phyloP scores from a whole-genome alignment of 37 sponge, comb jelly and placozoan species.

The Axinella damicornis region DNA sequence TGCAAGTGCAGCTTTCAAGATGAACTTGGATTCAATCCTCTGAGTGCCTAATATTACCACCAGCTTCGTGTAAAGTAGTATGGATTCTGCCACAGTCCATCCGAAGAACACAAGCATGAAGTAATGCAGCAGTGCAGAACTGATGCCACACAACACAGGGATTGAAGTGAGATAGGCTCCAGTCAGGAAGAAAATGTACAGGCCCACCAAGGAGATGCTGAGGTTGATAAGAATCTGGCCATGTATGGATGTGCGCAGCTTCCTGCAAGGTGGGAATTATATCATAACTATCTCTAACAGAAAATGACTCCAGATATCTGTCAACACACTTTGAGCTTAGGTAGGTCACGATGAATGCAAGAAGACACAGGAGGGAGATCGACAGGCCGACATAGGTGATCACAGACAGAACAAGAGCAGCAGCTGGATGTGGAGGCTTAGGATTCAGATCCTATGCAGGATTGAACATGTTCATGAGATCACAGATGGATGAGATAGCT shows the following conservation, averaged over 20 bases:
- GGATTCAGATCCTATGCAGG: slow-evolving; percentile 34
- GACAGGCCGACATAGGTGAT: slow-evolving; percentile 7
- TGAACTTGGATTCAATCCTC: neutral
- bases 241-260: slow-evolving; percentile 17
- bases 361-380: slow-evolving; percentile 21
- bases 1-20: neutral
- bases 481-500: neutral
- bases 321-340: neutral
- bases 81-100: slow-evolving; percentile 47
- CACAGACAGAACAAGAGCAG: neutral
- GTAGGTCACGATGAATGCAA: slow-evolving; percentile 6
- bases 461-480: too few relatives aligned
- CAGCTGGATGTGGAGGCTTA: neutral
- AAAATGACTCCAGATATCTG: neutral
- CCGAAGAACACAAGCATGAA: slow-evolving; percentile 50
- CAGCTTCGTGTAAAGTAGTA: slow-evolving; percentile 37
- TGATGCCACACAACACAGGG: slow-evolving; percentile 30
- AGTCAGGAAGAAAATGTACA: slow-evolving; percentile 45
- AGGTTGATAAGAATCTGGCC: slow-evolving; percentile 35
- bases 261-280: neutral
- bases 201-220: slow-evolving; percentile 33
- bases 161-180: neutral
- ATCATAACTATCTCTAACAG: neutral
- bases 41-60: slow-evolving; percentile 6
- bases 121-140: slow-evolving; percentile 52